A percentile compares a stretch with the other conserved stretches of the same genome.
phyloP scores from a whole-genome alignment of 2,888 invertebrate species.

The Xanthorhoe spadicearia region DNA sequence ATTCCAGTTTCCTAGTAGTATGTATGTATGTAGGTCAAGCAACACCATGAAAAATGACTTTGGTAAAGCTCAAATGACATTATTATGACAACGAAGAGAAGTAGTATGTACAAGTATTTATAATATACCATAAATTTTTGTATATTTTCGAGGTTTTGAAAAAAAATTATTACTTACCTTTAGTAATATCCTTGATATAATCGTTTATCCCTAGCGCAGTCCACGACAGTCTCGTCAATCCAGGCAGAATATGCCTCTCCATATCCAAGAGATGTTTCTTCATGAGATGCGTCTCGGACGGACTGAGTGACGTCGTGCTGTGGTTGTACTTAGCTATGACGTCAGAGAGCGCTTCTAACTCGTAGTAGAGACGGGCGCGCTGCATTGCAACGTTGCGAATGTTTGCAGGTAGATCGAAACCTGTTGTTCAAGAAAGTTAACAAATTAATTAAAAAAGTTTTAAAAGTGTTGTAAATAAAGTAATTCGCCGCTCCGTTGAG shows the following conservation, averaged over 20 bases:
- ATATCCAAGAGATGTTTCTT: constrained; percentile 88
- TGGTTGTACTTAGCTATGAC: constrained; percentile 88
- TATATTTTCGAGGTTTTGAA: too few species aligned
- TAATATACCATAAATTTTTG: too few species aligned
- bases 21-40: too few species aligned
- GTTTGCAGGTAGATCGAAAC: constrained; percentile 74
- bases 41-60: too few species aligned
- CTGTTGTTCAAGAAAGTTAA: constrained; percentile 45
- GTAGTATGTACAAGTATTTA: too few species aligned
- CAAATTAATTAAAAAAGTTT: too few species aligned
- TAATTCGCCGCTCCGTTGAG: too few species aligned
- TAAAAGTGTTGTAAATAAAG: too few species aligned
- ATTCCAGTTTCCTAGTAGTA: too few species aligned
- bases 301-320: constrained; percentile 86
- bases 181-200: constrained; percentile 84
- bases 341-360: constrained; percentile 85
- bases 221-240: constrained; percentile 93
- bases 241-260: constrained; percentile 91
- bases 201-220: constrained; percentile 92
- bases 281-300: constrained; percentile 89
- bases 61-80: too few species aligned
- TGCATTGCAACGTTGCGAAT: constrained; percentile 85
- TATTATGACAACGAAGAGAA: too few species aligned
- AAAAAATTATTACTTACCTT: constrained; percentile 58
- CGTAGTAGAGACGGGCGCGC: constrained; percentile 86